Base-by-base conservation (phyloP, 2,888 invertebrate species). In the Malacosoma neustria region DNA sequence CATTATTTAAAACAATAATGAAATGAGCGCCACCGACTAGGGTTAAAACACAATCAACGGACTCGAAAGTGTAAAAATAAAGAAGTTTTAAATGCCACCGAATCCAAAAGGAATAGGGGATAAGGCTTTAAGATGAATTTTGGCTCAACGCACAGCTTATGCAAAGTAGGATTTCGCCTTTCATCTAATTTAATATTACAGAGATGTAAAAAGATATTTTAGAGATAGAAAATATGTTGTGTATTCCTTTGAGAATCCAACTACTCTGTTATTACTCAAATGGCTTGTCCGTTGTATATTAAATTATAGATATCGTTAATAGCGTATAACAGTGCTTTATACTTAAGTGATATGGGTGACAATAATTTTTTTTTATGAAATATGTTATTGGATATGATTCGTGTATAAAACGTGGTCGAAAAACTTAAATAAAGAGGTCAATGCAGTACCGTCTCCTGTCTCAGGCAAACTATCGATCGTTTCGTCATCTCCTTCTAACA, bases 381-480 rank as follows among this genome's bases (percentile, higher is more conserved):
- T n/a, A n/a, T n/a, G n/a, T n/a, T n/a, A n/a, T n/a, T n/a, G n/a
- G n/a, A n/a, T n/a, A n/a, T n/a, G n/a, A 41, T 46, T 46, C 43
- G 46, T 54, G 49, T 41, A 45, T 51, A 48, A 63, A 69, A 69
- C 67, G 54, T 9, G 22, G 22, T 51, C 56, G 69, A 70, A 66
- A 58, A 74, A 67, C 67, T 75, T 77, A 70, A 76, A 73, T 75
- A 81, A 76, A 72, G 75, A 81, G 81, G 82, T 70, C 85, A 82
- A 74, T 84, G 84, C 85, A 82, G 79, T 70, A 72, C 75, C 69
- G 71, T 77, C 81, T 74, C 77, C 76, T 75, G 73, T 76, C 75
- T 80, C 71, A 70, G 48, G 71, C 68, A 77, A 80, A 76, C 68
- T 81, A 84, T 82, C 71, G 85, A 84, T 82, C 79, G 66, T 55